Evolutionary conservation across 2,113 vertebrate genomes (phyloP).

Genomic region (Oncorhynchus nerka): DNA sequence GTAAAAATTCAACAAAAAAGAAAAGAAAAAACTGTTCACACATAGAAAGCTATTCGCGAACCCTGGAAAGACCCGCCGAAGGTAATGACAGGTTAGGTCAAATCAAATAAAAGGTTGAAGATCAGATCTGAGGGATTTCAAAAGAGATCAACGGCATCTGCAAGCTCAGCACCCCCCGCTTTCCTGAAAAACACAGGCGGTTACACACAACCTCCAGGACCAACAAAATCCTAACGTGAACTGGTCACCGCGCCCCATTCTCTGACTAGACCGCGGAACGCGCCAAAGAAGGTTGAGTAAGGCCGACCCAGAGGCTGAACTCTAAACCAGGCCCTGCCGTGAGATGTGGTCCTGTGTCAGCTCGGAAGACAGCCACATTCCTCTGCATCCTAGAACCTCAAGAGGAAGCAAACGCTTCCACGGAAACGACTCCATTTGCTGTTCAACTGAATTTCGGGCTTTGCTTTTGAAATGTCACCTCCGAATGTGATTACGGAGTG

Average conservation of each 20-base stretch:
- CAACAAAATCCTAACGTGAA: background rate
- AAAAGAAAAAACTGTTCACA: too few relatives aligned
- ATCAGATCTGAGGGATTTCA: too few relatives aligned
- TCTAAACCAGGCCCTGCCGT: background rate
- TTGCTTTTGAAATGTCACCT: too few relatives aligned
- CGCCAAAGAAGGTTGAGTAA: background rate
- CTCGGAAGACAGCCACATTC: conserved; percentile 2
- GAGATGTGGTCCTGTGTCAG: background rate
- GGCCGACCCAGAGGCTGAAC: background rate
- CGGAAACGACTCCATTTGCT: too few relatives aligned
- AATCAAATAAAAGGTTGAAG: too few relatives aligned
- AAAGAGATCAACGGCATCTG: background rate
- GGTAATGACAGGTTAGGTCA: too few relatives aligned
- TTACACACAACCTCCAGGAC: conserved; percentile 31
- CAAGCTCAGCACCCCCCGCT: background rate
- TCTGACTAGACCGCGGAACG: background rate
- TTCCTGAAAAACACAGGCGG: conserved; percentile 6
- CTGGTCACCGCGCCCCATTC: conserved; percentile 22
- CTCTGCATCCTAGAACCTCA: background rate
- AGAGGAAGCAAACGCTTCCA: too few relatives aligned
- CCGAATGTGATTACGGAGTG: too few relatives aligned
- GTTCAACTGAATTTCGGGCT: too few relatives aligned
- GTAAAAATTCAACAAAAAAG: too few relatives aligned
- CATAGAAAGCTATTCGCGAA: background rate
- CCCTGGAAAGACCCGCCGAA: background rate